These are phyloP conservation scores for Cephalotes varians DNA, from an alignment of 2,888 invertebrate species.

Conservation along the genomic window DNA sequence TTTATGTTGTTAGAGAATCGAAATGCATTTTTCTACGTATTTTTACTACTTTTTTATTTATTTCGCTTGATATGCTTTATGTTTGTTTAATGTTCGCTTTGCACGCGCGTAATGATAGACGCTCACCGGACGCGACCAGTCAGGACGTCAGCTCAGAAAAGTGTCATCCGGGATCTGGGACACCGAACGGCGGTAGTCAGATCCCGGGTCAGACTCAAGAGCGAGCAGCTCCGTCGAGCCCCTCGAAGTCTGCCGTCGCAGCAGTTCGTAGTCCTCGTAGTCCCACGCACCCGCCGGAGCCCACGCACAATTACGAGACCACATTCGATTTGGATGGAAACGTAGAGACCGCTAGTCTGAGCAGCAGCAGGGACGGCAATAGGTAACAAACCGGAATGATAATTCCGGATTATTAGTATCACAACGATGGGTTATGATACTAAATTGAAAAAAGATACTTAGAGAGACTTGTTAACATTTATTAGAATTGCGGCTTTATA, in stretches of 20 bases:
- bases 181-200: slow-evolving; percentile 74
- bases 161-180: slow-evolving; percentile 82
- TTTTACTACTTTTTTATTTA: slow-evolving; percentile 15
- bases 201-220: slow-evolving; percentile 61
- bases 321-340: slow-evolving; percentile 97
- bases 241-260: slow-evolving; percentile 78
- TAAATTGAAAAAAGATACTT: background rate
- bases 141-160: slow-evolving; percentile 83
- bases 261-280: slow-evolving; percentile 80
- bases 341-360: slow-evolving; percentile 94
- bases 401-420: no score
- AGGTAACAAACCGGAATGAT: slow-evolving; percentile 87
- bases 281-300: slow-evolving; percentile 80
- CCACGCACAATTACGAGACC: slow-evolving; percentile 92
- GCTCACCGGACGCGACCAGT: slow-evolving; percentile 83
- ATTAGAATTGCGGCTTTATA: background rate
- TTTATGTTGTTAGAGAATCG: background rate
- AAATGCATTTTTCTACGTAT: background rate
- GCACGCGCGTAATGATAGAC: slow-evolving; percentile 77
- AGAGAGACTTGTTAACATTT: background rate
- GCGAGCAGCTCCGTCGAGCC: slow-evolving; percentile 81
- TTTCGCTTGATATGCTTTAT: slow-evolving; percentile 48
- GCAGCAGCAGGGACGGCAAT: slow-evolving; percentile 91
- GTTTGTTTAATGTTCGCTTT: slow-evolving; percentile 61
- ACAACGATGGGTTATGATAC: background rate